A percentile compares a stretch with the other conserved stretches of the same genome.
These are phyloP conservation scores for Poeciliopsis presidionis DNA, from an alignment of 2,797 vertebrate species.

Conservation along the genomic window DNA sequence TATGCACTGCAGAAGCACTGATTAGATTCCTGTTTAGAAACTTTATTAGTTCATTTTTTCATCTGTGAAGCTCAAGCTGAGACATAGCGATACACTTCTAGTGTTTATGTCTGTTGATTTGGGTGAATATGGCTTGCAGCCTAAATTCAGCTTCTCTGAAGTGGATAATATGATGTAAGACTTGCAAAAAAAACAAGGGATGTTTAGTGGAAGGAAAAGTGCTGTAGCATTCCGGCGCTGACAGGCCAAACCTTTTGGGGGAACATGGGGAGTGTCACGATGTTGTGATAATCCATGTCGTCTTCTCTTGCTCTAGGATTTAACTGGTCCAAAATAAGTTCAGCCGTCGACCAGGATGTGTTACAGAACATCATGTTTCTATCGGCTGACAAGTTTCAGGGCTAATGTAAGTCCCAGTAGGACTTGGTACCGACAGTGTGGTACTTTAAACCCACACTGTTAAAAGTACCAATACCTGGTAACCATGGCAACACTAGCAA, in stretches of 20 bases:
- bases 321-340: background rate
- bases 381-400: too few species aligned
- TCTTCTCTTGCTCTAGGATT: background rate
- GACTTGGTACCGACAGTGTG: background rate
- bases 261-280: background rate
- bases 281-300: background rate
- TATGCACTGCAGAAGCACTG: background rate
- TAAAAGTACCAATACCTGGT: background rate
- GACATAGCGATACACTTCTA: background rate
- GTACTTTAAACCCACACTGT: background rate
- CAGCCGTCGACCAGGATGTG: background rate
- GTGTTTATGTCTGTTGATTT: background rate
- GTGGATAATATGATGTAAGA: background rate
- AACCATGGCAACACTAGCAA: background rate
- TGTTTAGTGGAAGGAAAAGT: background rate
- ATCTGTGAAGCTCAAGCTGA: background rate
- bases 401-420: background rate
- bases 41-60: background rate
- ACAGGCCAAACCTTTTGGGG: background rate
- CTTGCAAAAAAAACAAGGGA: background rate
- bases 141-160: background rate
- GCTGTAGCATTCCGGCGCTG: too few species aligned
- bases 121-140: background rate
- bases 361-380: background rate
- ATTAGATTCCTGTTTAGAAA: background rate